These are phyloP conservation scores for Calephelis virginiensis DNA, from an alignment of 1,140 invertebrate genomes.

Conservation along the genomic window DNA sequence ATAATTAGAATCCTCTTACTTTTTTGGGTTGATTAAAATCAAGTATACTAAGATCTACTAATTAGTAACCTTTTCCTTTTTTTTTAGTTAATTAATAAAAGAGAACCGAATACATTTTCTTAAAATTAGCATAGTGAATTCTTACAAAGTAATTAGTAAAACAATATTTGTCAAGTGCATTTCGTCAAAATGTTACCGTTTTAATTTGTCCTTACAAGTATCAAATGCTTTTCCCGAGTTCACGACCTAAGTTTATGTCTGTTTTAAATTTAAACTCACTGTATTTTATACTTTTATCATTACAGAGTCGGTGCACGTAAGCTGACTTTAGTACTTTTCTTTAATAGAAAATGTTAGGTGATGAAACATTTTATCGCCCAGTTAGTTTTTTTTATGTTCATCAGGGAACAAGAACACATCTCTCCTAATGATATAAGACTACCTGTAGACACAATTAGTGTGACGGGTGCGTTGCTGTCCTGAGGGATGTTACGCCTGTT, in stretches of 20 bases:
- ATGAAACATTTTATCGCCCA: neutral
- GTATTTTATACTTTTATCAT: slow-evolving; percentile 14
- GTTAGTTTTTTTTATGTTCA: neutral
- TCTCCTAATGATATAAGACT: too few relatives aligned
- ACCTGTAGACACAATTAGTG: too few relatives aligned
- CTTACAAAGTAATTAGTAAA: neutral
- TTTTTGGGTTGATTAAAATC: too few relatives aligned
- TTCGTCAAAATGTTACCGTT: neutral
- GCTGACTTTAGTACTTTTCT: slow-evolving; percentile 8
- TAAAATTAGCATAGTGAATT: too few relatives aligned
- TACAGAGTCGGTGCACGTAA: slow-evolving; percentile 3
- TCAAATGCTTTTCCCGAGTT: neutral
- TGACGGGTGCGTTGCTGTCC: too few relatives aligned
- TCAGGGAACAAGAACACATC: too few relatives aligned
- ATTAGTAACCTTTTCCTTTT: too few relatives aligned
- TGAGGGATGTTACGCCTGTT: too few relatives aligned
- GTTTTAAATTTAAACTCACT: slow-evolving; percentile 7
- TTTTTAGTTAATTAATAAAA: too few relatives aligned
- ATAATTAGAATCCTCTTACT: too few relatives aligned
- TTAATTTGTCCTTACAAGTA: neutral
- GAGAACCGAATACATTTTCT: too few relatives aligned
- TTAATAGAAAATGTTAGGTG: slow-evolving; percentile 8
- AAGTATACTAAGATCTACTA: too few relatives aligned
- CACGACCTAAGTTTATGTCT: slow-evolving; percentile 2
- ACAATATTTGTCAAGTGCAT: neutral